Evolutionary conservation across 1,140 invertebrate species (phyloP), one percentile per base, ranked within the genome.

Genomic region (Philotrypesis tridentata): DNA sequence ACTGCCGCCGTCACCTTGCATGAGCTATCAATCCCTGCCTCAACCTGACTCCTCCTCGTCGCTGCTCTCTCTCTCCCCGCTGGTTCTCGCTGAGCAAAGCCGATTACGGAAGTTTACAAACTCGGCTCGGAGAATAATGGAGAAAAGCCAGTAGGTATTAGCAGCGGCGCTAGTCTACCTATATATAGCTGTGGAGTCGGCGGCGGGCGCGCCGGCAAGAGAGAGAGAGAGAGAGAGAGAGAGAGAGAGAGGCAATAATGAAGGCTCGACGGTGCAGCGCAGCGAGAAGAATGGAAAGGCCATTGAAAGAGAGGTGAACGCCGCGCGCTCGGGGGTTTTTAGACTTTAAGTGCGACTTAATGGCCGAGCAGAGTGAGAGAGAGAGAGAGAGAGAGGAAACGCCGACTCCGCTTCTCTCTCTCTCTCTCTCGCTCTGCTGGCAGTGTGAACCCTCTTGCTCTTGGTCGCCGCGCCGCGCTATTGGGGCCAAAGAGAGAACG

Each of bases 91-190:
- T 25, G 33, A 55, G 11, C 63, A 70, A 78, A 78, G 76, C 65
- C 76, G 76, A 78, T 78, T 78, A 78, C 76, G 63, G 65, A 78
- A 78, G 65, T 78, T 78, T 68, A 78, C 65, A 68, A 78, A 78
- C 76, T 68, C 61, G 12, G 2, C 48, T n/a, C 48, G 6, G 27
- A 55, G 65, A 48, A 55, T 4, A 55, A 65, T 68, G 76, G 40
- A 78, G 37, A 78, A 55, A 31, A 55, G 29, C 43, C 25, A n/a
- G 17, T 14, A 25, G n/a, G 21, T 75, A 37, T 75, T 21, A 4
- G 7, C 17, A 63, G 25, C 29, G 29, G 21, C 31, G 27, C 14
- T 55, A 68, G 67, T 29, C 17, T 73, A 55, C 27, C 25, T 73
- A 55, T 73, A 73, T 55, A 17, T 55, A 55, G 3, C 2, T 74